A percentile compares a stretch with the other conserved stretches of the same genome.
These are phyloP conservation scores for Prorops nasuta DNA, from an alignment of 1,140 invertebrate species.

Conservation along the genomic window DNA sequence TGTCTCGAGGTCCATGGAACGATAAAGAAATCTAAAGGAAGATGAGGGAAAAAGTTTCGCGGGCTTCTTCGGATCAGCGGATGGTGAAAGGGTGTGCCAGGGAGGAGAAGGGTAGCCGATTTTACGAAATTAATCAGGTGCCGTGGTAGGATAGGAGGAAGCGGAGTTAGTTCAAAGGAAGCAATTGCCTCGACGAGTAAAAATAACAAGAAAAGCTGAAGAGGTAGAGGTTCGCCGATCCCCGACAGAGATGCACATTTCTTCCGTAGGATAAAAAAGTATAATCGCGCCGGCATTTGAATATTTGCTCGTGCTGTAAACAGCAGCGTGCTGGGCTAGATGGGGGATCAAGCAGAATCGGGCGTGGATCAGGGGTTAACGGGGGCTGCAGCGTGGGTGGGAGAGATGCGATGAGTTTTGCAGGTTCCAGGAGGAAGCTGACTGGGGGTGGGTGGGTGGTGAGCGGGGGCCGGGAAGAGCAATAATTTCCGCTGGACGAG, in stretches of 20 bases:
- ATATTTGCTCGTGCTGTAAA: conserved; percentile 16
- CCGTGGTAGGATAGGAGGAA: conserved; percentile 1
- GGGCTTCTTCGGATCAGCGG: background rate
- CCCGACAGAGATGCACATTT: conserved; percentile 12
- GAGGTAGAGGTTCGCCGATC: background rate
- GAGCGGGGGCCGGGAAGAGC: conserved; percentile 8
- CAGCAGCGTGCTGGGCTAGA: background rate
- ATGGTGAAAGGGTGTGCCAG: background rate
- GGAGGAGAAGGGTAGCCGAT: conserved; percentile 2
- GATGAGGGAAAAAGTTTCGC: background rate
- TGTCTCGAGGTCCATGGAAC: conserved; percentile 15
- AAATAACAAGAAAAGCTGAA: conserved; percentile 12
- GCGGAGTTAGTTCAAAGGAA: conserved; percentile 16
- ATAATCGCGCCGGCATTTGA: conserved; percentile 16
- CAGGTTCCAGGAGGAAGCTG: background rate
- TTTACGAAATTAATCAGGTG: conserved; percentile 17
- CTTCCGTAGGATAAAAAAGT: conserved; percentile 4
- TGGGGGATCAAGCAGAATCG: background rate
- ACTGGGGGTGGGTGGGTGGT: conserved; percentile 7
- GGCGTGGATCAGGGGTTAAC: background rate
- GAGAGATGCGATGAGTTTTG: conserved; percentile 4
- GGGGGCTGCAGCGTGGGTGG: background rate
- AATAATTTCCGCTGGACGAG: conserved; percentile 32
- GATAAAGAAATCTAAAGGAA: conserved; percentile 11
- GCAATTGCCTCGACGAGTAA: conserved; percentile 17